phyloP scores from a whole-genome alignment of 2,797 vertebrate species.

The Clarias fuscus region DNA sequence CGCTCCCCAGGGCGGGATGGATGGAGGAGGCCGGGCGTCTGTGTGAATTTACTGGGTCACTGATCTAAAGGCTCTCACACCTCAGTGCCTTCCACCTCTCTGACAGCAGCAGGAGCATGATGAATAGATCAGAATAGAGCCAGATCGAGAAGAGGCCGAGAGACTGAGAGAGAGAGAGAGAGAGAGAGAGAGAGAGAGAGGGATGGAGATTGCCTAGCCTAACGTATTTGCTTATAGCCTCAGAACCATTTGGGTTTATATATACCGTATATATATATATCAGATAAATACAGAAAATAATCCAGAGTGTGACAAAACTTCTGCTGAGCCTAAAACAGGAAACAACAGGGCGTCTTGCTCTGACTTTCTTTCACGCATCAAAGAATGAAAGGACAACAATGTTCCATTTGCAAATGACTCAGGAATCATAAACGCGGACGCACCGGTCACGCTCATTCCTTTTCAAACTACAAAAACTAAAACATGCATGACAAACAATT shows the following conservation, averaged over 20 bases:
- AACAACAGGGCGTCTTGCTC: neutral
- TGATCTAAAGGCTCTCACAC: slow-evolving; percentile 52
- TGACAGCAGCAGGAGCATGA: slow-evolving; percentile 13
- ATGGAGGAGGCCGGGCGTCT: slow-evolving; percentile 37
- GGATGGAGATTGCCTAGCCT: too few species aligned
- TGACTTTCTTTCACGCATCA: neutral
- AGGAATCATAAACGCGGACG: neutral
- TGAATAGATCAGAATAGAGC: neutral
- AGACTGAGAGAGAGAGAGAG: too few species aligned
- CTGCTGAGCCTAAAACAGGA: neutral
- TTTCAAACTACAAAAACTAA: neutral
- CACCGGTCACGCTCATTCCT: neutral
- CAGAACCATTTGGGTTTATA: too few species aligned
- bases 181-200: neutral
- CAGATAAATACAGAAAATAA: neutral
- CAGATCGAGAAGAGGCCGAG: neutral
- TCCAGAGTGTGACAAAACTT: neutral
- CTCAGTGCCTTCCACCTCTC: slow-evolving; percentile 21
- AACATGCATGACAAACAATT: neutral
- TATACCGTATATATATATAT: neutral
- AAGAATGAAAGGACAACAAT: neutral
- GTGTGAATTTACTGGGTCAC: slow-evolving; percentile 48
- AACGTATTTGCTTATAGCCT: too few species aligned
- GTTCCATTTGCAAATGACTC: neutral
- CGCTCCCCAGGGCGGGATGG: slow-evolving; percentile 25